A percentile compares a stretch with the other conserved stretches of the same genome.
These are phyloP conservation scores for Drosophila persimilis DNA, from an alignment of 1,140 invertebrate species.

Conservation along the genomic window DNA sequence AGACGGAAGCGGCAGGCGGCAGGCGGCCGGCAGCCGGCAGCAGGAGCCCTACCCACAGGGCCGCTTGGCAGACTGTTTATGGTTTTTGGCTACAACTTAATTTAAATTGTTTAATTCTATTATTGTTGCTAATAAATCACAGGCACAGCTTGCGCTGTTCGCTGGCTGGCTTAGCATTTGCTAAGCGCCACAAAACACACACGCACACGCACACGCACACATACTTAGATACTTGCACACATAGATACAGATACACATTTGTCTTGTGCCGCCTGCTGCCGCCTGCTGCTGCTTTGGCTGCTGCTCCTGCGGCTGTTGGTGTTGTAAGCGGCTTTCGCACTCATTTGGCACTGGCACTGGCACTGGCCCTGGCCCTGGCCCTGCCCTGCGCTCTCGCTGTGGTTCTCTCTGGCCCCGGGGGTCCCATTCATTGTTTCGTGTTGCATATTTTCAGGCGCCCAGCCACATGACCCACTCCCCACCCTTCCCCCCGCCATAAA, in stretches of 20 bases:
- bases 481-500: constrained; percentile 44
- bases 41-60: background rate
- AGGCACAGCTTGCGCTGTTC: constrained; percentile 74
- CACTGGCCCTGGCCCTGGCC: background rate
- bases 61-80: constrained; percentile 72
- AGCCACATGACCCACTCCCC: constrained; percentile 19
- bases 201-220: constrained; percentile 38
- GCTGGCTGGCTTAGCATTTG: constrained; percentile 74
- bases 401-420: constrained; percentile 26
- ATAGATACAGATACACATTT: constrained; percentile 46
- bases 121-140: constrained; percentile 83
- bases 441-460: constrained; percentile 39
- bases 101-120: constrained; percentile 83
- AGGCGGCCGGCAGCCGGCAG: background rate
- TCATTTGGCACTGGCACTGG: constrained; percentile 24
- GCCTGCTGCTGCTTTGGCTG: constrained; percentile 21
- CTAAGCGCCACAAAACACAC: constrained; percentile 54
- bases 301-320: constrained; percentile 36
- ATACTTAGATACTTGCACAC: constrained; percentile 12
- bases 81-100: constrained; percentile 82
- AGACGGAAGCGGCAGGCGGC: background rate
- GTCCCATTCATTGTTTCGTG: constrained; percentile 40
- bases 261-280: constrained; percentile 40
- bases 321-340: constrained; percentile 65
- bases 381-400: background rate